phyloP scores from a whole-genome alignment of 1,140 invertebrate species.

The Zeugodacus cucurbitae region DNA sequence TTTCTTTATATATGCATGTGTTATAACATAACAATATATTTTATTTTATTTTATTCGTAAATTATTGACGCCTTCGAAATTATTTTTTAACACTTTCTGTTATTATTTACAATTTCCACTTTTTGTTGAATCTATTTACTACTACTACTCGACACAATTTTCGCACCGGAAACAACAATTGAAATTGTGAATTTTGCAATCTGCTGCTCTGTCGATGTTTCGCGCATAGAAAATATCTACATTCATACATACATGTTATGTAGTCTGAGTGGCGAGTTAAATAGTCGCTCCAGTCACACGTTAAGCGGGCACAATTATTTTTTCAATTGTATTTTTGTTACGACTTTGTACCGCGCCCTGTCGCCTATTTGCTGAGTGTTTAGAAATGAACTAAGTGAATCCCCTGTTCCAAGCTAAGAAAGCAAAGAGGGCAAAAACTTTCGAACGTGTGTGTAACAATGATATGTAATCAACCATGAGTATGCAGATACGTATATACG shows the following conservation, averaged over 20 bases:
- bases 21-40: too few relatives aligned
- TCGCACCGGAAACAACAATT: neutral
- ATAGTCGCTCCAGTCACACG: neutral
- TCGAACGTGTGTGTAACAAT: neutral
- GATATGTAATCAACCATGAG: neutral
- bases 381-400: neutral
- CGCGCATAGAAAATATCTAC: neutral
- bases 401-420: neutral
- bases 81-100: too few relatives aligned
- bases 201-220: neutral
- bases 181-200: conserved; percentile 23
- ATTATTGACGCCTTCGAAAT: too few relatives aligned
- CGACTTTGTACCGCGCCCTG: neutral
- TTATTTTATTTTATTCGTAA: too few relatives aligned
- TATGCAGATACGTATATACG: neutral
- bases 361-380: neutral
- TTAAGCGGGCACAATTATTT: neutral
- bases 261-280: neutral
- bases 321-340: neutral
- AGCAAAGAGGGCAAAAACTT: neutral
- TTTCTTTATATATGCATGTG: too few relatives aligned
- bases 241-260: too few relatives aligned
- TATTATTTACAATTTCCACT: neutral
- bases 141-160: neutral
- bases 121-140: neutral